Base-by-base conservation (phyloP, 2,888 invertebrate species). In the Mimachlamys varia region DNA sequence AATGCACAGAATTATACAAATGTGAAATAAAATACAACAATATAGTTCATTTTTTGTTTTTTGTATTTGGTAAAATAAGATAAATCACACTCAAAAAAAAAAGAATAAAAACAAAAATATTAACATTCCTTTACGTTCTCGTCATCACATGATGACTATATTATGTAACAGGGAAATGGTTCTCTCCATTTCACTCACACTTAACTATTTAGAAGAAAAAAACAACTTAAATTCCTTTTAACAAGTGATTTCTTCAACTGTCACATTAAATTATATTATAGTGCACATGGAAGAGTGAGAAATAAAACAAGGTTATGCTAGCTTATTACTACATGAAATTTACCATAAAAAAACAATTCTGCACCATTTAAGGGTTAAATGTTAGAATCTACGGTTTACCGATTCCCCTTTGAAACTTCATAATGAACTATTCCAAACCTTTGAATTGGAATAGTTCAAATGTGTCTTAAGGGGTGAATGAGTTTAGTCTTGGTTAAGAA, bases 31-130 rank as follows among this genome's bases (percentile, higher is more conserved):
- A 76, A 76, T 10, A 22, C 27, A 33, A 33, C 33, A 76, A 76
- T 1, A 76, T 58, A 33, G 27, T 76, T 7, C 4, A 0, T 15
- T 76, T 76, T 76, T 10, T 76, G 33, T 0, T 33, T 12, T 76
- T 76, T 76, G 76, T 76, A 76, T 76, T 62, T 76, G 76, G 76
- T 76, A 76, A 76, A 76, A 76, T 76, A 76, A 76, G 76, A 76
- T 76, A 76, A 76, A 76, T 76, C 76, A 76, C 76, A 76, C 76
- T 33, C 76, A 76, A 76, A 76, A 27, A 62, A 44, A 62, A 53
- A 62, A 19, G 62, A 62, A 76, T 33, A 76, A 76, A 33, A 76
- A 76, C 76, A 76, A 76, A 0, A 33, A 76, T 33, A 76, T 33
- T 33, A 76, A 76, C 76, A 76, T 76, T 76, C 76, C 76, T 22